Base-by-base conservation (phyloP, 2,888 invertebrate genomes). In the Drosophila nr. perissopoda region DNA sequence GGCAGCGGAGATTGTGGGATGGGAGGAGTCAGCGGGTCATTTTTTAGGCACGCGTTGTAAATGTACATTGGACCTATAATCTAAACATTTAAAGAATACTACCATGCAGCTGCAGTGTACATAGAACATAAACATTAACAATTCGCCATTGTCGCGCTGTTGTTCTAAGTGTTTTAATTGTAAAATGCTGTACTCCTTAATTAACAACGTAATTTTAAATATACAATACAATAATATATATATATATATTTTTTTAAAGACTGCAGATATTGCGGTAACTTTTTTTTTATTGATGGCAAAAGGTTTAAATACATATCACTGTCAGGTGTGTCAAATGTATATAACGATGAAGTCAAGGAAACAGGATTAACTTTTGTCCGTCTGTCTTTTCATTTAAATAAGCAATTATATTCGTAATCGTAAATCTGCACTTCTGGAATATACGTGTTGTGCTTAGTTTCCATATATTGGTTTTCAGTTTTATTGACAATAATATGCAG, bases 181-280 rank as follows among this genome's bases (percentile, higher is more conserved):
- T 85, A 88, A 83, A 81, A 87, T 85, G 84, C 82, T 85, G 84
- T 81, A 88, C 73, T 88, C 84, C 89, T 83, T 85, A 86, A 84
- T 64, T 81, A 79, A 83, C 76, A 64, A 61, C 78, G 13, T 78
- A 78, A 76, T 76, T 77, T 79, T 80, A 80, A 75, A 78, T 71
- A 78, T 65, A 76, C 69, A 62, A 83, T 67, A 82, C 57, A 78
- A 82, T 71, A 45, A 83, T 58, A 83, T 80, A 76, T 40, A 40
- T 67, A 78, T 76, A 40, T 71, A 83, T 58, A 83, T 80, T 73
- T 54, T 31, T 40, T 53, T 36, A 25, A 40, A 51, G 8, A 61
- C 4, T 34, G n/a, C 29, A 53, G 27, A 27, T n/a, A 51, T 33
- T 45, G 21, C 13, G 25, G 27, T 25, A 25, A 21, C n/a, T 51